Evolutionary conservation across 92 coral and sea anemone genomes (phyloP).

Genomic region (Pocillopora meandrina): DNA sequence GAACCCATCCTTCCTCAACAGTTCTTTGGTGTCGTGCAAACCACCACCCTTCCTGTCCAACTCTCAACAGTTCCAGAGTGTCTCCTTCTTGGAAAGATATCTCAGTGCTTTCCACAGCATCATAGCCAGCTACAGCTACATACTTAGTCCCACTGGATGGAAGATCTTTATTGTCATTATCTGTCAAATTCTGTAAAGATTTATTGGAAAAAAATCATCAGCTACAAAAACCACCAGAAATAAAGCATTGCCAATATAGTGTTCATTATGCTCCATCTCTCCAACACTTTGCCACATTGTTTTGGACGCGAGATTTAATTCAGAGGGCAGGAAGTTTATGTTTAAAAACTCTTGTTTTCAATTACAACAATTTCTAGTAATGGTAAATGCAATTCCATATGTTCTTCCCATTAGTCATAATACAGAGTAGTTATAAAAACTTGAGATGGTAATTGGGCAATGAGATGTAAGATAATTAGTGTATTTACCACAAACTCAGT

Average conservation of each 20-base stretch:
- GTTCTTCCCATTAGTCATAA: too few species aligned
- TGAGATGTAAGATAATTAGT: not conserved
- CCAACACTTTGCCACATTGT: too few species aligned
- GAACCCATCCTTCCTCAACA: conserved; percentile 90
- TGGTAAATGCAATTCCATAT: too few species aligned
- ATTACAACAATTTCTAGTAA: too few species aligned
- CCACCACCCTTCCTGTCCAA: conserved; percentile 99
- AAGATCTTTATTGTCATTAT: conserved; percentile 29
- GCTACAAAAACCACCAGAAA: too few species aligned
- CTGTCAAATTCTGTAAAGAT: conserved; percentile 16
- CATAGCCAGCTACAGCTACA: conserved; percentile 74
- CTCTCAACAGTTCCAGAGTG: conserved; percentile 75
- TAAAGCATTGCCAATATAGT: too few species aligned
- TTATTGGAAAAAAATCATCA: too few species aligned
- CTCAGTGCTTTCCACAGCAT: conserved; percentile 78
- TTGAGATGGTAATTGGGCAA: not conserved
- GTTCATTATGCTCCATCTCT: too few species aligned
- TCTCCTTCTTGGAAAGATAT: conserved; percentile 78
- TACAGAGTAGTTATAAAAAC: too few species aligned
- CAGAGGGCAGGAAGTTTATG: too few species aligned
- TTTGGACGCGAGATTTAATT: too few species aligned
- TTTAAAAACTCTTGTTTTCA: too few species aligned
- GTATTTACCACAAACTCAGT: conserved; percentile 3
- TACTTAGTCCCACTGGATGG: conserved; percentile 39
- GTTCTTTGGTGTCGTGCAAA: conserved; percentile 73